Conservation (phyloP, 2,797 vertebrate genomes). For the Acomys russatus region DNA sequence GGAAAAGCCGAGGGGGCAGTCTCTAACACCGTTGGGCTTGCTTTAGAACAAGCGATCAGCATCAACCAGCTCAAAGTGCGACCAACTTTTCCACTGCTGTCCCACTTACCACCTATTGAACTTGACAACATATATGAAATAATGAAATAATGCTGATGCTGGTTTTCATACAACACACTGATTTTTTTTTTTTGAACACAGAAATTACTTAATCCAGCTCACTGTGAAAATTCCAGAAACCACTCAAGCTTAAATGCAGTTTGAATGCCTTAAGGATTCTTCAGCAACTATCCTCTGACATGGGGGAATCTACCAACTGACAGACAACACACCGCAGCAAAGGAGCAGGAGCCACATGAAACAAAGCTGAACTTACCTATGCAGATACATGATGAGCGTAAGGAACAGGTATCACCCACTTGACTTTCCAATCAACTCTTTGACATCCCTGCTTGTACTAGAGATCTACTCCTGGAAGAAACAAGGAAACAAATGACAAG, state of each 20-base stretch:
- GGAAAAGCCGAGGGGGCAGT: not conserved
- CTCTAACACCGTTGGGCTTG: not conserved
- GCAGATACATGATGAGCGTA: conserved; percentile 70
- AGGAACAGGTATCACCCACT: conserved; percentile 21
- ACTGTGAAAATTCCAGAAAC: conserved; percentile 29
- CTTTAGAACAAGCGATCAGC: conserved; percentile 26
- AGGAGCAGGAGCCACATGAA: conserved; percentile 16
- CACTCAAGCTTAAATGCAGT: not conserved
- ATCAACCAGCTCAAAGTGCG: not conserved
- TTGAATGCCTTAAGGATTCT: not conserved
- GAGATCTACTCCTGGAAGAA: conserved; percentile 59
- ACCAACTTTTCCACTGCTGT: conserved; percentile 18
- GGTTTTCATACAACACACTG: conserved; percentile 10
- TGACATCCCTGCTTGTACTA: conserved; percentile 68
- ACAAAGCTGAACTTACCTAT: conserved; percentile 77
- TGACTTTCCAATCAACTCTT: conserved; percentile 48
- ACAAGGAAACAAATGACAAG: conserved; percentile 77
- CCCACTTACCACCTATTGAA: not conserved
- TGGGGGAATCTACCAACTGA: not conserved
- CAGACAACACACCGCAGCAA: conserved; percentile 13
- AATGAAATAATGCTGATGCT: not conserved
- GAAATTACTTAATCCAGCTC: conserved; percentile 25
- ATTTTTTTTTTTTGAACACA: conserved; percentile 45
- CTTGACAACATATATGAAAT: not conserved
- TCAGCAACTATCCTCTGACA: not conserved